These are phyloP conservation scores for Caenorhabditis remanei DNA, from an alignment of 1,140 invertebrate species.

Conservation along the genomic window DNA sequence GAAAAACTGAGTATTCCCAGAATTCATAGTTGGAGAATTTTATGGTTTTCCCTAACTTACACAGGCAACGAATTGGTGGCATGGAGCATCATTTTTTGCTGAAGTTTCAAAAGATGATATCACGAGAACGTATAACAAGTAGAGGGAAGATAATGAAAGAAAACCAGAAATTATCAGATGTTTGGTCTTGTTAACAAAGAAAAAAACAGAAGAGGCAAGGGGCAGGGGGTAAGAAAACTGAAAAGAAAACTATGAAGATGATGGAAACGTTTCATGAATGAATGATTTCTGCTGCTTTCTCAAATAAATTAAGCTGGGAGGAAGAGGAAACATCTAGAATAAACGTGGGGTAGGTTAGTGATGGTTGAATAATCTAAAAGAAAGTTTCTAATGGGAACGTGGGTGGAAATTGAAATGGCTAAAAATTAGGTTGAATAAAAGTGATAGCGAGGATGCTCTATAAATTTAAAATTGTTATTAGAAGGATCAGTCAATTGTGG, in stretches of 20 bases:
- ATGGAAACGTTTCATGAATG: slow-evolving; percentile 13
- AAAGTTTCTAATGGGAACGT: neutral
- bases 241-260: neutral
- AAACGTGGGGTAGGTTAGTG: neutral
- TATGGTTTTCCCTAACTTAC: neutral
- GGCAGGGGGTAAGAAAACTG: neutral
- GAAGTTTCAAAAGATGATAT: neutral
- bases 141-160: neutral
- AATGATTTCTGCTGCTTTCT: neutral
- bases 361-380: neutral
- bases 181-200: neutral
- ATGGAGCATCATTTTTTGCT: slow-evolving; percentile 24
- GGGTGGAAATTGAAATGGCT: neutral
- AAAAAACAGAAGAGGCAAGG: neutral
- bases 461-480: too few relatives aligned
- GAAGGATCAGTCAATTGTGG: too few relatives aligned
- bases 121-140: neutral
- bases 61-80: slow-evolving; percentile 30
- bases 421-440: too few relatives aligned
- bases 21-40: too few relatives aligned
- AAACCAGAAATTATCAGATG: neutral
- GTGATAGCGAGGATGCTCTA: too few relatives aligned
- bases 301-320: neutral
- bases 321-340: neutral
- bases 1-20: too few relatives aligned